phyloP scores from a whole-genome alignment of 2,113 vertebrate species.

The Phyllostomus hastatus region DNA sequence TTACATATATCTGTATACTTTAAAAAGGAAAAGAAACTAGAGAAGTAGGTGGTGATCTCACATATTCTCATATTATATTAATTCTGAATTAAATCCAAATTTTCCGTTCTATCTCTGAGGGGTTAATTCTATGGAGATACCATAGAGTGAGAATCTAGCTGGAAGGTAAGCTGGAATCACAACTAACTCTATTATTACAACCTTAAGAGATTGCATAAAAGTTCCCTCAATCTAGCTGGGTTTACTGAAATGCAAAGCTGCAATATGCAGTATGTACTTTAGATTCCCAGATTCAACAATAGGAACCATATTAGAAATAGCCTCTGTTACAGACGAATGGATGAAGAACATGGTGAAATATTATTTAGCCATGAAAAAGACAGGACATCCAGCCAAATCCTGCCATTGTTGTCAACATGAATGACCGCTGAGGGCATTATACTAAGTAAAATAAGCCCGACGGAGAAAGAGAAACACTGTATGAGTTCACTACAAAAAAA shows the following conservation, averaged over 20 bases:
- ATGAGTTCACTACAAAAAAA: background rate
- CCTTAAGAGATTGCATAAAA: background rate
- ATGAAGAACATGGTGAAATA: background rate
- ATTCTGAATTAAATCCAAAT: slow-evolving; percentile 13
- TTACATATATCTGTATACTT: background rate
- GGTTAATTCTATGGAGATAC: background rate
- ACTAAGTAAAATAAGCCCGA: background rate
- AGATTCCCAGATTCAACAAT: background rate
- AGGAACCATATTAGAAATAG: background rate
- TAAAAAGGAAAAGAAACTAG: slow-evolving; percentile 16
- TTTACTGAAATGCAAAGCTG: background rate
- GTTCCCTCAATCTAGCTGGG: background rate
- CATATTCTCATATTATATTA: background rate
- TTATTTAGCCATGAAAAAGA: background rate
- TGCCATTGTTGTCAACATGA: background rate
- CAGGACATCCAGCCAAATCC: background rate
- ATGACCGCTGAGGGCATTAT: background rate
- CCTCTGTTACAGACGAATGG: background rate
- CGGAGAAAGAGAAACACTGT: background rate
- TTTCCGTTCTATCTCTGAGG: background rate
- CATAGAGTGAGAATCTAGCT: background rate
- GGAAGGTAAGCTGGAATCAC: background rate
- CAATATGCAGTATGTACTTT: background rate
- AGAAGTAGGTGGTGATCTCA: background rate
- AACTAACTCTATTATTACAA: background rate